Evolutionary conservation across 2,888 invertebrate species (phyloP).

Genomic region (Brachyopa scutellaris): DNA sequence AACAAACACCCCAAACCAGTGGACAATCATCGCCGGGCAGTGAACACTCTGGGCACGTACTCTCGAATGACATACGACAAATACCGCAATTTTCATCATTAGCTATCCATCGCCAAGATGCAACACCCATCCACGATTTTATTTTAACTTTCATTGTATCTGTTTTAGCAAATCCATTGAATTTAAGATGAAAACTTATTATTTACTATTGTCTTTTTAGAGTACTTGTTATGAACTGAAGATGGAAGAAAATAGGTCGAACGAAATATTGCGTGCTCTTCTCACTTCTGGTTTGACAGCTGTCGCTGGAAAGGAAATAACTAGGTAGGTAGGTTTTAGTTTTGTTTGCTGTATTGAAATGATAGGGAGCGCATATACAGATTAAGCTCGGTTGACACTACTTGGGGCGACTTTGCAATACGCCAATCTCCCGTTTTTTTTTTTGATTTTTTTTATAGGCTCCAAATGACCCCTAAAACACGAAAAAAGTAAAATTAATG

Average conservation of each 20-base stretch:
- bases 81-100: constrained; percentile 99
- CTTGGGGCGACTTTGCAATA: too few relatives aligned
- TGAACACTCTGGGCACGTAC: constrained; percentile 98
- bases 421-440: too few relatives aligned
- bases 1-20: constrained; percentile 98
- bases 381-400: too few relatives aligned
- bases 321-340: not conserved
- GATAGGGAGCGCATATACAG: not conserved
- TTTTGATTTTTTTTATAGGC: too few relatives aligned
- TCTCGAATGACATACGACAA: constrained; percentile 99
- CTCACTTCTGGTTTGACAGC: constrained; percentile 10
- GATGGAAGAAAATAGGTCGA: constrained; percentile 67
- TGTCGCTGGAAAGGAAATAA: constrained; percentile 12
- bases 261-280: constrained; percentile 33
- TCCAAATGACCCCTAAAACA: too few relatives aligned
- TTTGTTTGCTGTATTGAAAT: not conserved
- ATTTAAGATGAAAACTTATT: constrained; percentile 26
- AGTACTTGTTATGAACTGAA: constrained; percentile 60
- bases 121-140: constrained; percentile 93
- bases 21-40: constrained; percentile 99
- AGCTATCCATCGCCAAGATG: constrained; percentile 99
- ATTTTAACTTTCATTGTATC: constrained; percentile 81
- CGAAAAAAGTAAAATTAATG: too few relatives aligned
- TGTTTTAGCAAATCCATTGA: constrained; percentile 58
- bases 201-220: constrained; percentile 34